Conservation (phyloP, 2,113 vertebrate genomes). For the Phrynocephalus versicolor region DNA sequence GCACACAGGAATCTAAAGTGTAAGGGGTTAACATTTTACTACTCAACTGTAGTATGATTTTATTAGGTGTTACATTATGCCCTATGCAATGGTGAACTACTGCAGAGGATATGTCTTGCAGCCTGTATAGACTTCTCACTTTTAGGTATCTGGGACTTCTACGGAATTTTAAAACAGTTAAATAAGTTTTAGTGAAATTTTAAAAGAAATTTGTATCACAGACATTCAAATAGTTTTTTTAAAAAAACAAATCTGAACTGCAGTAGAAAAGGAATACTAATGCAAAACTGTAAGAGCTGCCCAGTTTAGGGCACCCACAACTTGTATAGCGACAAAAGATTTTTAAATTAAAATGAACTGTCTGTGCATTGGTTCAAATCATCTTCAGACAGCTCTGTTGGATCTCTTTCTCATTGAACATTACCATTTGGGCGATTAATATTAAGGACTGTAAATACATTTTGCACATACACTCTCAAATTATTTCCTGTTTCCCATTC, state of each 20-base stretch:
- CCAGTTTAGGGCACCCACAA: slow-evolving; percentile 46
- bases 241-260: slow-evolving; percentile 8
- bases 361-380: slow-evolving; percentile 43
- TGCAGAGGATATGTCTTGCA: slow-evolving; percentile 65
- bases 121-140: slow-evolving; percentile 54
- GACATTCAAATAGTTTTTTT: slow-evolving; percentile 17
- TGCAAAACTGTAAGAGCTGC: slow-evolving; percentile 51
- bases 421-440: slow-evolving; percentile 52
- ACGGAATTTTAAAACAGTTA: slow-evolving; percentile 37
- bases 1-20: slow-evolving; percentile 47
- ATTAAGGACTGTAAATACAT: slow-evolving; percentile 78
- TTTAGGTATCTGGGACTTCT: slow-evolving; percentile 68
- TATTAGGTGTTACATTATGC: slow-evolving; percentile 59
- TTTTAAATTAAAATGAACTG: slow-evolving; percentile 56
- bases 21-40: slow-evolving; percentile 44
- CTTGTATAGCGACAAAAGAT: slow-evolving; percentile 50
- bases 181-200: slow-evolving; percentile 57
- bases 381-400: slow-evolving; percentile 66
- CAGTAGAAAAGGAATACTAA: slow-evolving; percentile 9
- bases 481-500: slow-evolving; percentile 56
- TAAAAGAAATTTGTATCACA: slow-evolving; percentile 43
- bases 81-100: slow-evolving; percentile 75
- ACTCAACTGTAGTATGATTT: slow-evolving; percentile 56
- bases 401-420: slow-evolving; percentile 61
- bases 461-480: slow-evolving; percentile 69